phyloP scores from a whole-genome alignment of 1,140 invertebrate species.

The Asbolus verrucosus region DNA sequence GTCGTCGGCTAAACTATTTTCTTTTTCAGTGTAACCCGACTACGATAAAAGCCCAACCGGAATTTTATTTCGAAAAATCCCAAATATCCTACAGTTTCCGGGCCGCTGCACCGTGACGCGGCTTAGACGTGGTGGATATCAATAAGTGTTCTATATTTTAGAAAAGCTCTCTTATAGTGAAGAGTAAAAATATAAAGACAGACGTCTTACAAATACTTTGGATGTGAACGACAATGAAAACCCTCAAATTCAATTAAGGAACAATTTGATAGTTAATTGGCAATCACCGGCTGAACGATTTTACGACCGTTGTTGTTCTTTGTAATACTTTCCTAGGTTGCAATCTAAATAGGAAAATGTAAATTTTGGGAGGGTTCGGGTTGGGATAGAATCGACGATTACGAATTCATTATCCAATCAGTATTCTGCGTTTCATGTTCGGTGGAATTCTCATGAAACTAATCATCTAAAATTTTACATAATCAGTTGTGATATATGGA shows the following conservation, averaged over 20 bases:
- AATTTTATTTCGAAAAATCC: slow-evolving; percentile 33
- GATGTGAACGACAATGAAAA: background rate
- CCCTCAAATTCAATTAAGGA: background rate
- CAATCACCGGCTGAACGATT: too few relatives aligned
- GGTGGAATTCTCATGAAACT: background rate
- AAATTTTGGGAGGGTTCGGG: background rate
- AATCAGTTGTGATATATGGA: too few relatives aligned
- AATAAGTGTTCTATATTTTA: background rate
- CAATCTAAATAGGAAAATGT: slow-evolving; percentile 12
- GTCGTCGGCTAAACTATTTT: slow-evolving; percentile 14
- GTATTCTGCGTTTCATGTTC: slow-evolving; percentile 2
- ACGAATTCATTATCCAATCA: slow-evolving; percentile 25
- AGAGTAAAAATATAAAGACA: background rate
- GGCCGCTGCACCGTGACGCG: slow-evolving; percentile 3
- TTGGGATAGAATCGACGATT: slow-evolving; percentile 4
- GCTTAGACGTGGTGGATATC: too few relatives aligned
- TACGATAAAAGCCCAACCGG: slow-evolving; percentile 26
- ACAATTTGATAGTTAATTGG: background rate
- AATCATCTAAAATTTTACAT: background rate
- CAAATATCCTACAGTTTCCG: slow-evolving; percentile 10
- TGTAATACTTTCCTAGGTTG: slow-evolving; percentile 5
- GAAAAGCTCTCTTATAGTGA: background rate
- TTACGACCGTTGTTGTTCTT: slow-evolving; percentile 16
- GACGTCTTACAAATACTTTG: background rate
- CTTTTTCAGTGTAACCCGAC: slow-evolving; percentile 15